phyloP scores from a whole-genome alignment of 1,140 invertebrate genomes.

The Sycobia sp. region DNA sequence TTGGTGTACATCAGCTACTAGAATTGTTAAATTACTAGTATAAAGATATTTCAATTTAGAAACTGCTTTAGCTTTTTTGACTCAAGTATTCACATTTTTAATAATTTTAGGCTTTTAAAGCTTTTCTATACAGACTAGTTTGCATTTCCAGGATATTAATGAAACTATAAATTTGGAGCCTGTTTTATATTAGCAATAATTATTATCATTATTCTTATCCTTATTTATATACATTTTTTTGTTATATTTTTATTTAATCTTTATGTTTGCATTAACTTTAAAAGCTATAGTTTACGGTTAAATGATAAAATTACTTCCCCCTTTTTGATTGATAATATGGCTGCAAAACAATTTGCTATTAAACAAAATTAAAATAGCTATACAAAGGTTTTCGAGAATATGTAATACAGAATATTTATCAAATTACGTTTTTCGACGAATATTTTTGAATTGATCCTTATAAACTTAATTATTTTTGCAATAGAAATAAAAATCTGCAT shows the following conservation, averaged over 20 bases:
- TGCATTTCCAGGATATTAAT: constrained; percentile 36
- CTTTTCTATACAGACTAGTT: constrained; percentile 42
- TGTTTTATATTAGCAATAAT: constrained; percentile 26
- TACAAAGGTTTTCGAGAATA: not conserved
- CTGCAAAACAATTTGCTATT: constrained; percentile 21
- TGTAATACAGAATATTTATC: not conserved
- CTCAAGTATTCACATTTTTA: not conserved
- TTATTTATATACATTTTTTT: constrained; percentile 32
- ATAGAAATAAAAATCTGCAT: constrained; percentile 12
- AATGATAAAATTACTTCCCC: constrained; percentile 31
- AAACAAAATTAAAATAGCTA: not conserved
- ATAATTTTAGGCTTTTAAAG: constrained; percentile 40
- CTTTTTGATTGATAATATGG: constrained; percentile 37
- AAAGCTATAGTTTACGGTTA: constrained; percentile 25
- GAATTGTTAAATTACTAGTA: not conserved
- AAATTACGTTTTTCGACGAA: too few relatives aligned
- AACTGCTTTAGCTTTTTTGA: constrained; percentile 7
- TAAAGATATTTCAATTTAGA: constrained; percentile 17
- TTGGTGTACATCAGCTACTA: not conserved
- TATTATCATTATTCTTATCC: constrained; percentile 25
- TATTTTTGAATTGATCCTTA: too few relatives aligned
- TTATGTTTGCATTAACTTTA: constrained; percentile 29
- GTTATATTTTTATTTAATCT: constrained; percentile 28
- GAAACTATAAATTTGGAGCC: constrained; percentile 35
- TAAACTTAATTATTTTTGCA: too few relatives aligned